These are phyloP conservation scores for Aporrectodea caliginosa DNA, from an alignment of 1,140 invertebrate genomes.

Conservation along the genomic window DNA sequence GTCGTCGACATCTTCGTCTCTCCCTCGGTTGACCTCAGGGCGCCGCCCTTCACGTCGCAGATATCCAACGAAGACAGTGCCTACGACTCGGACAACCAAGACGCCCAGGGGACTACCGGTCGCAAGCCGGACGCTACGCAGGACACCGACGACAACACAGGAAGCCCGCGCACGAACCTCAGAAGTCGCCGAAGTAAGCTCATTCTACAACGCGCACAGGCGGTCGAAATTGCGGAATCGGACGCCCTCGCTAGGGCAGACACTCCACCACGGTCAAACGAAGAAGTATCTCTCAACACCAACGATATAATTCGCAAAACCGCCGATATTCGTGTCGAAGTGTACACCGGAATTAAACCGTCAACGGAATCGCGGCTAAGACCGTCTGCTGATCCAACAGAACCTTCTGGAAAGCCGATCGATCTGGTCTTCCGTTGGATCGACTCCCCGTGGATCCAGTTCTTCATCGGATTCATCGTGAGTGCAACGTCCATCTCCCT, in stretches of 20 bases:
- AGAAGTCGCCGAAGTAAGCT: neutral
- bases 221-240: neutral
- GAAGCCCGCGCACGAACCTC: neutral
- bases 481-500: neutral
- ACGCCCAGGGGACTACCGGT: neutral
- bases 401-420: neutral
- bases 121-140: neutral
- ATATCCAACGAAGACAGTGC: neutral
- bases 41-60: too few species aligned
- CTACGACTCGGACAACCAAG: neutral
- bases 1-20: too few species aligned
- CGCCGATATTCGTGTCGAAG: too few species aligned
- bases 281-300: too few species aligned
- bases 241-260: neutral
- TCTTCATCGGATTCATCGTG: neutral
- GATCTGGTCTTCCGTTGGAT: neutral
- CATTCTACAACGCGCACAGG: neutral
- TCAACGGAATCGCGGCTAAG: too few species aligned
- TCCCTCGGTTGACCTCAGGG: too few species aligned
- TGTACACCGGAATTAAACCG: too few species aligned
- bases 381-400: too few species aligned
- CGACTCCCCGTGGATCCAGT: neutral
- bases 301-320: too few species aligned
- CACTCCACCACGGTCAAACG: too few species aligned
- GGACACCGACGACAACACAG: neutral